Evolutionary conservation across 35 echinoderm and acorn worm genomes (phyloP).

Genomic region (Stichopus chloronotus): DNA sequence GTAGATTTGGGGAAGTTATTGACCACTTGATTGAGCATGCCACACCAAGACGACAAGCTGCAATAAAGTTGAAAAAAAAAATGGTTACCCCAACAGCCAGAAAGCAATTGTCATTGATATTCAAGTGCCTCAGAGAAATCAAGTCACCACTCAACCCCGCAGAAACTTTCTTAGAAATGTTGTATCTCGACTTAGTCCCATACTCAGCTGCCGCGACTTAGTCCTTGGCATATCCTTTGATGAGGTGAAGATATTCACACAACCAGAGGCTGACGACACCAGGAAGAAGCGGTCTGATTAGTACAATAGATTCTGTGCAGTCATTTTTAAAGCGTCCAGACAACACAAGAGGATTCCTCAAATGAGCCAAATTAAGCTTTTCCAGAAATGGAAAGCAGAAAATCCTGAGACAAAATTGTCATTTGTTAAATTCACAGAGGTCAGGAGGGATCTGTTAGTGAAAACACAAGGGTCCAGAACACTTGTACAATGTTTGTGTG

Average conservation of each 20-base stretch:
- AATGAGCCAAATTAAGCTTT: conserved; percentile 36
- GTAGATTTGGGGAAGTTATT: conserved; percentile 23
- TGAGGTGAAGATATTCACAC: conserved; percentile 25
- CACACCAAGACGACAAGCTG: not conserved
- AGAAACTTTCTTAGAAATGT: conserved; percentile 27
- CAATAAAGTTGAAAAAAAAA: not conserved
- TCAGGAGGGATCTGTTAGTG: conserved; percentile 10
- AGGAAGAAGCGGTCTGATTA: conserved; percentile 30
- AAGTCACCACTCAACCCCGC: conserved; percentile 21
- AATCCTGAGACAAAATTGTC: not conserved
- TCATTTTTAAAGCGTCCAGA: conserved; percentile 8
- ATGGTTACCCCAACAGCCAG: not conserved
- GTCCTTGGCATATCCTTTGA: conserved; percentile 19
- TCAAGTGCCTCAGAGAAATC: not conserved
- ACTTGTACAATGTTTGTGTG: conserved; percentile 41
- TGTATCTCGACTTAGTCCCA: not conserved
- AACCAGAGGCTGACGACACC: not conserved
- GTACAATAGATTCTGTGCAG: not conserved
- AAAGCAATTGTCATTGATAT: not conserved
- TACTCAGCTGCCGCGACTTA: too few species aligned
- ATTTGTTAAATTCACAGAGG: conserved; percentile 19
- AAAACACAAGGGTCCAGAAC: not conserved
- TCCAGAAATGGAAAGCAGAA: conserved; percentile 34
- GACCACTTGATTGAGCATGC: not conserved
- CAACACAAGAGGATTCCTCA: conserved; percentile 2